A percentile compares a stretch with the other conserved stretches of the same genome.
Evolutionary conservation across 2,797 vertebrate species (phyloP).

Genomic region (Megalops cyprinoides): DNA sequence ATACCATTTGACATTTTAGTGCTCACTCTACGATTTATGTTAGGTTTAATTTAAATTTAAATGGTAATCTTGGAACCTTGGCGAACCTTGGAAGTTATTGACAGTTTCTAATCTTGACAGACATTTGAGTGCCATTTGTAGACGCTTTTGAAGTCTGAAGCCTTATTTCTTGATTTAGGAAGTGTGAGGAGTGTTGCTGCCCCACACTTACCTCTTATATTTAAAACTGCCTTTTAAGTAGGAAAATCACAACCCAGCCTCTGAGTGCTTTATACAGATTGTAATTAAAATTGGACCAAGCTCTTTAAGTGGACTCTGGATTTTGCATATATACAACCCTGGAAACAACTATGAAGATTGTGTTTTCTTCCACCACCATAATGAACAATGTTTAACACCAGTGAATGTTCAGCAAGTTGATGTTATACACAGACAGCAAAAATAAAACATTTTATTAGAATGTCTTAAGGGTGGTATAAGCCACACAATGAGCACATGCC

Average conservation of each 20-base stretch:
- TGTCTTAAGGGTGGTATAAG: background rate
- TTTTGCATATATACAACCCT: background rate
- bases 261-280: background rate
- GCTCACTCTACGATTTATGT: slow-evolving; percentile 4
- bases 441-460: background rate
- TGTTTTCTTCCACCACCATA: background rate
- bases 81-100: slow-evolving; percentile 12
- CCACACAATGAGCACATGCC: background rate
- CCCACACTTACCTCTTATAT: slow-evolving; percentile 19
- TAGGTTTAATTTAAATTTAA: slow-evolving; percentile 11
- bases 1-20: slow-evolving; percentile 24
- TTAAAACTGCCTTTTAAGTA: slow-evolving; percentile 33
- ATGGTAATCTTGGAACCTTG: background rate
- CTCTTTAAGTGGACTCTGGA: background rate
- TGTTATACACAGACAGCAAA: background rate
- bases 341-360: background rate
- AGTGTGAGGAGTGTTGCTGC: background rate
- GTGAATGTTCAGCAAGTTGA: background rate
- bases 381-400: background rate
- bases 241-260: slow-evolving; percentile 28
- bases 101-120: slow-evolving; percentile 24
- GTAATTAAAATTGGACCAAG: background rate
- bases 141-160: slow-evolving; percentile 24
- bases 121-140: slow-evolving; percentile 36
- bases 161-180: background rate